Base-by-base conservation (phyloP, 2,888 invertebrate species). In the Tiliacea citrago region DNA sequence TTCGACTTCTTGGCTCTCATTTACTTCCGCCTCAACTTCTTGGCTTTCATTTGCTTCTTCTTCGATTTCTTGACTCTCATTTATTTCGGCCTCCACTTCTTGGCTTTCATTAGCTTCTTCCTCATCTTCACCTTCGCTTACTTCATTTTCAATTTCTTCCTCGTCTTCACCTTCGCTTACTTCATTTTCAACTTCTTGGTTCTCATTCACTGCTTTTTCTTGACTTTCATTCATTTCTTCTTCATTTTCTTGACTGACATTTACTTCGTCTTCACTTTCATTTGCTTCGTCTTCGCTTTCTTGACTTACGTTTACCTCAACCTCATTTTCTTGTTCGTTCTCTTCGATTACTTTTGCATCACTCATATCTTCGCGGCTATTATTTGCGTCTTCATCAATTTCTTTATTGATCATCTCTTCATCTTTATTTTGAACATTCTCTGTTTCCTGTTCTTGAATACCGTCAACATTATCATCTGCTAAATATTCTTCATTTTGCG, bases 381-480 rank as follows among this genome's bases (percentile, higher is more conserved):
- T 58, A 47, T 75, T 81, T 5, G 12, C 18, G 18, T 24, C 9
- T 57, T 81, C 24, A 18, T 45, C 18, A n/a, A 58, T 47, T 47
- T 73, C 70, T 24, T 75, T 55, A 60, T 57, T 47, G 18, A 73
- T 61, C 53, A 70, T 55, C 10, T 60, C 60, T 68, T 60, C 70
- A 60, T 70, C n/a, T 18, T 58, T 29, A 61, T 47, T 63, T 16
- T 79, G 58, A 55, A 75, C 73, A 67, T 62, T 18, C 12, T 63
- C 69, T 42, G 13, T 21, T 66, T 70, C 66, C 16, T 39, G 16
- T 58, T 69, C 62, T 29, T 45, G 42, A 58, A 62, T 62, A 47
- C 71, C 68, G 12, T 85, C 82, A 53, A 85, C 53, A 42, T 82
- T 76, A 67, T 76, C 82, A 55, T 68, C 62, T n/a, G 47, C 62